Evolutionary conservation across 2,797 vertebrate genomes (phyloP), one percentile per base, ranked within the genome.

Genomic region (Pachyuromys duprasi): DNA sequence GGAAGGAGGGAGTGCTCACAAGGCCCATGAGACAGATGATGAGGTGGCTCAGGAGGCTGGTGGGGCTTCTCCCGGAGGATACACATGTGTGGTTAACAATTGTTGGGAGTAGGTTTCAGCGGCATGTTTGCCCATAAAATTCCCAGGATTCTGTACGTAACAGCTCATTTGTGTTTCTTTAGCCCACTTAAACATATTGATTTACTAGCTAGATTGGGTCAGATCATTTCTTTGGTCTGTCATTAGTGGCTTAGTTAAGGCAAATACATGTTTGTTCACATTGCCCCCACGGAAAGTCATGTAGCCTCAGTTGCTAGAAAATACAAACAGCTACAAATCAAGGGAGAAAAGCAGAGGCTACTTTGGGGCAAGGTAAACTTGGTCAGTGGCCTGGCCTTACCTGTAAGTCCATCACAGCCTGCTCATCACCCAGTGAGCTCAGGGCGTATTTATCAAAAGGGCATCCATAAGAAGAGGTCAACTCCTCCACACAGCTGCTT

Each of bases 401-500:
- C 2, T 0, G 49, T 69, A 45, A 15, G 1, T 5, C 26, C 15
- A 18, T 39, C 0, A 5, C 12, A 12, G 18, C 31, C 81, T 45
- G 15, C 8, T 74, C 28, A 88, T 26, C 53, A 60, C 15, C 0
- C 70, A 2, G 42, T 45, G 70, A 69, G 33, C 26, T 55, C 53
- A 49, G 88, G 89, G 20, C 15, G 0, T 33, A 13, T 69, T 36
- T 26, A 36, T 55, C n/a, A 15, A n/a, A 42, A 26, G 18, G 63
- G 31, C 33, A 28, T n/a, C 65, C 69, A 8, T 0, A 5, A 60
- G 17, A 20, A n/a, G 15, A 45, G 62, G 15, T 36, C 5, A 78
- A 15, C 0, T 4, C 20, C 22, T 36, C 74, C 53, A 86, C 75
- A n/a, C 39, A 15, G 28, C 31, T 69, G 63, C 26, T 33, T 33